Evolutionary conservation across 2,797 vertebrate genomes (phyloP), one percentile per base, ranked within the genome.

Genomic region (Falco novaeseelandiae): DNA sequence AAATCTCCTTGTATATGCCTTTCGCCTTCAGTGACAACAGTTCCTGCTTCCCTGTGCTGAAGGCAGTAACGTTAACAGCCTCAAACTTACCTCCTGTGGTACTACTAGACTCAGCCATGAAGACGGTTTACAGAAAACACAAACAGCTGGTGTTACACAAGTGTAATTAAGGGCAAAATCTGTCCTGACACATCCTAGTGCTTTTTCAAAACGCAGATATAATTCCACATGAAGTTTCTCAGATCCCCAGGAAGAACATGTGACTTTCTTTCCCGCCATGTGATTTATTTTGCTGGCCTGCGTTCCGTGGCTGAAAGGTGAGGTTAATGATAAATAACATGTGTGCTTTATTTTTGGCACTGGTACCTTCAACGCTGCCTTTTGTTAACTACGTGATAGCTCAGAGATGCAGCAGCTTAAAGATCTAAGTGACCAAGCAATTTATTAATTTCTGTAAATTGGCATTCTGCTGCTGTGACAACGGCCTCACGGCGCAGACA

Each of bases 121-220:
- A 67, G 90, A 42, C 48, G 38, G 78, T 89, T 83, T 59, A 80
- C 66, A 93, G 83, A 92, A 78, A 46, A 67, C 73, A 87, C 93
- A 77, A 95, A 84, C 83, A 73, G 59, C 7, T 32, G 83, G 62
- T 84, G 94, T 91, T 91, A 86, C 48, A 66, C 22, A 3, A 59
- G 77, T 27, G 87, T 90, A 95, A 93, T 72, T 91, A 93, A 92
- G 91, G 95, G 94, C 93, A 90, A 85, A 95, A 93, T 73, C 73
- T 63, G 52, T 25, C 94, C 89, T 89, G 48, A 54, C 69, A 11
- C 9, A 48, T 22, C 86, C 69, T 19, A 22, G 51, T 21, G 78
- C 81, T 69, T 79, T 71, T 80, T 84, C 48, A 74, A 51, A 63
- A 76, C 29, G 73, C 16, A 58, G 80, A 87, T 80, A 12, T 83